Conservation (phyloP, 37 sponge, comb jelly and placozoan genomes). For the Haliclona indistincta region DNA sequence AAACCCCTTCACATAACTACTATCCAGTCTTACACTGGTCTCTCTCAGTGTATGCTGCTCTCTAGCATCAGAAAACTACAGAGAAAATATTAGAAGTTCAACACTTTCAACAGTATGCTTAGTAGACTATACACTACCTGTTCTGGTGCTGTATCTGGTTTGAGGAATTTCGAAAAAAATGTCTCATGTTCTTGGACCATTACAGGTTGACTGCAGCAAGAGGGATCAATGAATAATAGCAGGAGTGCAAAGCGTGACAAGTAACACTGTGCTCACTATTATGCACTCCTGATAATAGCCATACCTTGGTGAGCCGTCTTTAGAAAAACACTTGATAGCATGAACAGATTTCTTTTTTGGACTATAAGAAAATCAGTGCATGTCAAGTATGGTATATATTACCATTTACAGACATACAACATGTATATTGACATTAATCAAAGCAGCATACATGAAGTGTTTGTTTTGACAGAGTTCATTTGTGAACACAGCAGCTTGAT, state of each 20-base stretch:
- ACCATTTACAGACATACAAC: neutral
- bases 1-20: neutral
- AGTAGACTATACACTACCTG: too few relatives aligned
- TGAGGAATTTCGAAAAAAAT: too few relatives aligned
- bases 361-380: neutral
- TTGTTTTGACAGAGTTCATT: slow-evolving; percentile 58
- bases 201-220: too few relatives aligned
- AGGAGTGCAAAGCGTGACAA: too few relatives aligned
- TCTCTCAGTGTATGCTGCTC: neutral
- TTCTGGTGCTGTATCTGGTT: too few relatives aligned
- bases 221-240: too few relatives aligned
- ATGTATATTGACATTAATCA: neutral
- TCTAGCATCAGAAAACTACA: too few relatives aligned
- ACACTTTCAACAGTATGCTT: too few relatives aligned
- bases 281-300: too few relatives aligned
- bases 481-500: slow-evolving; percentile 60
- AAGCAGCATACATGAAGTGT: slow-evolving; percentile 60
- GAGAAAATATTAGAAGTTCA: too few relatives aligned
- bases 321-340: slow-evolving; percentile 34
- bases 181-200: too few relatives aligned
- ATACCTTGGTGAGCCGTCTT: slow-evolving; percentile 39
- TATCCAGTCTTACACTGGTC: neutral
- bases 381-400: neutral
- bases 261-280: too few relatives aligned
- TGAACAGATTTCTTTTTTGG: slow-evolving; percentile 28